Evolutionary conservation across 2,797 vertebrate species (phyloP).

Genomic region (Cetoscarus ocellatus): DNA sequence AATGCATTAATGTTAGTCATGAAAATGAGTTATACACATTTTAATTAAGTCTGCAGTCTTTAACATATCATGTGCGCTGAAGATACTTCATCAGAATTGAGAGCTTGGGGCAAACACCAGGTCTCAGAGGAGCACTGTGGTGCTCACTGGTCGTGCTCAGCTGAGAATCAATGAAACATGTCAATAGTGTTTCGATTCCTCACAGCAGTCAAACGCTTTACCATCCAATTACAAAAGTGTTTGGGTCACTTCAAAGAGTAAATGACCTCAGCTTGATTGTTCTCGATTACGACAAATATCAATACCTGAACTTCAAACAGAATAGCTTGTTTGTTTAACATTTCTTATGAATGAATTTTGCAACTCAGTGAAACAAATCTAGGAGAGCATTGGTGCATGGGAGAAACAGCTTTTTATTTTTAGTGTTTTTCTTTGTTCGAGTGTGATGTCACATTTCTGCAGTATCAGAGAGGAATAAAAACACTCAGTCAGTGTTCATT

Average conservation of each 20-base stretch:
- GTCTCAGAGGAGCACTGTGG: conserved; percentile 34
- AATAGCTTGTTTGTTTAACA: conserved; percentile 12
- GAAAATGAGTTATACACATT: conserved; percentile 9
- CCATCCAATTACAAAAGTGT: conserved; percentile 75
- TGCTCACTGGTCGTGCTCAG: conserved; percentile 42
- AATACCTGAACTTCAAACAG: conserved; percentile 58
- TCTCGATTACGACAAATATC: conserved; percentile 57
- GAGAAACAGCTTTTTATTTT: conserved; percentile 1
- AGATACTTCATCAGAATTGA: conserved; percentile 56
- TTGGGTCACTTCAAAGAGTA: conserved; percentile 62
- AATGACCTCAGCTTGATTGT: conserved; percentile 59
- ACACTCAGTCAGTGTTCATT: conserved; percentile 47
- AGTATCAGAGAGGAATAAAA: conserved; percentile 54
- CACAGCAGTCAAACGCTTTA: conserved; percentile 67
- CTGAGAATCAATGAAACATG: conserved; percentile 70
- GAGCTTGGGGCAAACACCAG: conserved; percentile 42
- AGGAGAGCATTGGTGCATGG: not conserved
- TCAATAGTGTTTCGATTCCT: conserved; percentile 72
- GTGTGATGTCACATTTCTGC: conserved; percentile 41
- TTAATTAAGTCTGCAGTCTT: conserved; percentile 48
- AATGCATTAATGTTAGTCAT: no score
- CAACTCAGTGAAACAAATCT: not conserved
- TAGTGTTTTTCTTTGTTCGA: conserved; percentile 45
- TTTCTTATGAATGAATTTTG: conserved; percentile 6
- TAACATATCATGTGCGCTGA: conserved; percentile 13